These are phyloP conservation scores for Colinus virginianus DNA, from an alignment of 2,113 vertebrate genomes.

Conservation along the genomic window DNA sequence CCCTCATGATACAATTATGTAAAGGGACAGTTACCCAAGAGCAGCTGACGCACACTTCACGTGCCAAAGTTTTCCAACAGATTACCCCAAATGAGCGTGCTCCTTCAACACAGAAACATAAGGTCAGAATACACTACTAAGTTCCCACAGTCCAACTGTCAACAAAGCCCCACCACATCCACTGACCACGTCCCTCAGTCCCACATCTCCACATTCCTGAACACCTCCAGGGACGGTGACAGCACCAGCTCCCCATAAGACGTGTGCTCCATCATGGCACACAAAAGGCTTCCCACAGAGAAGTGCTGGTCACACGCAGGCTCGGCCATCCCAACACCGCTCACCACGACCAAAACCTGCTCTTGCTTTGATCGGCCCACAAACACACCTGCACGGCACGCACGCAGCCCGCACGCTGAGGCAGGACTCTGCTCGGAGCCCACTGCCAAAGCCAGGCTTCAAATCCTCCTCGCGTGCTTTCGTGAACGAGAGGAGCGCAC, in stretches of 20 bases:
- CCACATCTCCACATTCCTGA: neutral
- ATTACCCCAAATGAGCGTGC: neutral
- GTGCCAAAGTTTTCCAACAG: neutral
- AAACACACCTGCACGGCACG: neutral
- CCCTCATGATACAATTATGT: neutral
- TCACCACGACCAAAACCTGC: accelerated
- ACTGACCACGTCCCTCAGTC: neutral
- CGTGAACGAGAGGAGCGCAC: too few species aligned
- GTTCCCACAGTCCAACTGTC: neutral
- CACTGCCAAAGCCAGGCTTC: accelerated
- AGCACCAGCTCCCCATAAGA: neutral
- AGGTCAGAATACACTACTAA: neutral
- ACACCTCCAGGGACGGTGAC: neutral
- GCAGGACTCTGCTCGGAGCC: neutral
- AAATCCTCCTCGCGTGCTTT: neutral
- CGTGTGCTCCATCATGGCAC: neutral
- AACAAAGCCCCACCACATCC: too few species aligned
- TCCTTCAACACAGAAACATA: too few species aligned
- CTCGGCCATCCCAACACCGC: accelerated
- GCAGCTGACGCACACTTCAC: neutral
- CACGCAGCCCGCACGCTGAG: neutral
- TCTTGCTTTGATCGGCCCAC: neutral
- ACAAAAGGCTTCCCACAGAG: neutral
- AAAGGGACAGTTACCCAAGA: neutral
- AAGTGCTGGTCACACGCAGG: accelerated